A percentile compares a stretch with the other conserved stretches of the same genome.
Evolutionary conservation across 2,888 invertebrate species (phyloP).

Genomic region (Axea sp.): DNA sequence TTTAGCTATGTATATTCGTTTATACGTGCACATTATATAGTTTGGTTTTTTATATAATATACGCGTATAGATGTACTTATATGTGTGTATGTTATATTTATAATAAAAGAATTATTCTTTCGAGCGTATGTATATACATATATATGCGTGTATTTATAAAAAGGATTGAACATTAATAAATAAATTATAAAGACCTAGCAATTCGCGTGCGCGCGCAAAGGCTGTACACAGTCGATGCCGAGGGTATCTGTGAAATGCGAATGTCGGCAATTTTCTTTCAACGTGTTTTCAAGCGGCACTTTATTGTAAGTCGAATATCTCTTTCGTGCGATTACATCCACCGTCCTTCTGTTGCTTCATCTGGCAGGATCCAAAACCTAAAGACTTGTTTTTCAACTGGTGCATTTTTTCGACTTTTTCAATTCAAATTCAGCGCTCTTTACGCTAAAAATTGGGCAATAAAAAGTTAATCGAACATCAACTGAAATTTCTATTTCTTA

Average conservation of each 20-base stretch:
- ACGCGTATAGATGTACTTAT: slow-evolving; percentile 42
- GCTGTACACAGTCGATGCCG: slow-evolving; percentile 57
- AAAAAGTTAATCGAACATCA: background rate
- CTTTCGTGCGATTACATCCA: slow-evolving; percentile 27
- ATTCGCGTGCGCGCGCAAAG: slow-evolving; percentile 61
- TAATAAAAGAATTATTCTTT: slow-evolving; percentile 61
- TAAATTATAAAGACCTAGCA: slow-evolving; percentile 61
- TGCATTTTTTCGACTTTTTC: too few species aligned
- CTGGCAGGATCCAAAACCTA: background rate
- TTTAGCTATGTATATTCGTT: slow-evolving; percentile 51
- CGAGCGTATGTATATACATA: slow-evolving; percentile 69
- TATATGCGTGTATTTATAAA: slow-evolving; percentile 66
- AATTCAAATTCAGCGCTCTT: slow-evolving; percentile 20
- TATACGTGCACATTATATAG: slow-evolving; percentile 52
- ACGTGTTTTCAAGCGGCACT: slow-evolving; percentile 52
- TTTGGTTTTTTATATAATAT: slow-evolving; percentile 24
- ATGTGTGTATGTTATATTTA: slow-evolving; percentile 52
- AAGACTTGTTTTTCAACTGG: too few species aligned
- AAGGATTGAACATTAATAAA: slow-evolving; percentile 65
- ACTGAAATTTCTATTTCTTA: too few species aligned
- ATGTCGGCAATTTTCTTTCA: slow-evolving; percentile 51
- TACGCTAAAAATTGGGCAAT: slow-evolving; percentile 18
- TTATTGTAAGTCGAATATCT: slow-evolving; percentile 41
- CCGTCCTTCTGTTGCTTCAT: slow-evolving; percentile 26
- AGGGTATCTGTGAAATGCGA: slow-evolving; percentile 54